Percentiles rank a stretch among this genome's conserved stretches.
Evolutionary conservation across 2,113 vertebrate genomes (phyloP).

Genomic region (Scopus umbretta): DNA sequence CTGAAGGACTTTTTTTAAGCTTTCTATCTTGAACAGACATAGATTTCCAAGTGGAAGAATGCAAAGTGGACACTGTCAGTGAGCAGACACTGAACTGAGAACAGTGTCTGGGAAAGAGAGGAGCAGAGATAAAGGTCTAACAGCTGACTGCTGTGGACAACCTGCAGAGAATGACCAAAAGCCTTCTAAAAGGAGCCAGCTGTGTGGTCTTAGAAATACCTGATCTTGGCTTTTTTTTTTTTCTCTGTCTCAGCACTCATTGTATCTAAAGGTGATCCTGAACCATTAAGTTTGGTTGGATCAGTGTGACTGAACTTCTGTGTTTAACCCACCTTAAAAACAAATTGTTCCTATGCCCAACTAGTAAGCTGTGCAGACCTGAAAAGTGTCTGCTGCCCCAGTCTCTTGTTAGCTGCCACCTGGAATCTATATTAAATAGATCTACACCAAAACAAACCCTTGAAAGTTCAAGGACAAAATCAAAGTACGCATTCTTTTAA

Average conservation of each 20-base stretch:
- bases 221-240: neutral
- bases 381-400: neutral
- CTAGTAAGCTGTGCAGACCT: neutral
- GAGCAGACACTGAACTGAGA: neutral
- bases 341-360: neutral
- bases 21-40: neutral
- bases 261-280: neutral
- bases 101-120: neutral
- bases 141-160: neutral
- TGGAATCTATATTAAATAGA: neutral
- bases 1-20: neutral
- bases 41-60: neutral
- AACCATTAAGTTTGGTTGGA: neutral
- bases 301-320: neutral
- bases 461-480: neutral
- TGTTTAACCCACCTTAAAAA: neutral
- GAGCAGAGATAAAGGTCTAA: neutral
- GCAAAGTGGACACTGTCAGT: neutral
- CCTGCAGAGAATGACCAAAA: neutral
- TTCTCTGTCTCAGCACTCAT: neutral
- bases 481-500: neutral
- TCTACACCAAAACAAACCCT: neutral
- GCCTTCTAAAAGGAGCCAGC: neutral
- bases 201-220: neutral
- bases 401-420: neutral